Evolutionary conservation across 2,797 vertebrate genomes (phyloP), one percentile per base, ranked within the genome.

Genomic region (Enteromius paludinosus): DNA sequence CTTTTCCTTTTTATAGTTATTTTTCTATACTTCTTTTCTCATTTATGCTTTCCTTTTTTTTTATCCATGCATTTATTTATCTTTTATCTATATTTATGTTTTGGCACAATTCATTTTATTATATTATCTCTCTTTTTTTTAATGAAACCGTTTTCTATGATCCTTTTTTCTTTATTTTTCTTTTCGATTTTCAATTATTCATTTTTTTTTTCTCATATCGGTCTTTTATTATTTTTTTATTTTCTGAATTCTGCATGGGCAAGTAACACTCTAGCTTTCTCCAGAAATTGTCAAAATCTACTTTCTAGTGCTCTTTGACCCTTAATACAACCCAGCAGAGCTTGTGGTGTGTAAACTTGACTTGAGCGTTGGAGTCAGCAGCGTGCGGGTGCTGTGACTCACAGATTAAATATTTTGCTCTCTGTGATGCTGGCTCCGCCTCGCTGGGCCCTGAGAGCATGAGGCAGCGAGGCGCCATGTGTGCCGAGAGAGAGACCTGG

Each of bases 391-490:
- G 76, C 84, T 87, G 89, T 95, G 95, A 95, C 89, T 95, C 94
- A 95, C 90, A 92, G 91, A 95, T 95, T 87, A 95, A 94, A 92
- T 93, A 95, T 95, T 94, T 94, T 89, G 87, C 92, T 92, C 89
- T 88, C 91, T 86, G 88, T 90, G 90, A 92, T 90, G 90, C 86
- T n/a, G 87, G 88, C 88, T 85, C 90, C 83, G 91, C 92, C 91
- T 91, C 91, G 75, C 82, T 66, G 64, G 86, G 91, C 91, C 91
- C 90, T 91, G 89, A 82, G 84, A 69, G 54, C 84, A 84, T 88
- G 87, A 71, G 71, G 80, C 83, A 81, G 80, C 5, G 15, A 79
- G 12, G 54, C 70, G 41, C 70, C 82, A 62, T 79, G 69, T 75
- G 47, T 86, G 35, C 43, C 1, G 49, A 78, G 81, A 64, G 74